Evolutionary conservation across 2,888 invertebrate genomes (phyloP), one percentile per base, ranked within the genome.

Genomic region (Zygaena filipendulae): DNA sequence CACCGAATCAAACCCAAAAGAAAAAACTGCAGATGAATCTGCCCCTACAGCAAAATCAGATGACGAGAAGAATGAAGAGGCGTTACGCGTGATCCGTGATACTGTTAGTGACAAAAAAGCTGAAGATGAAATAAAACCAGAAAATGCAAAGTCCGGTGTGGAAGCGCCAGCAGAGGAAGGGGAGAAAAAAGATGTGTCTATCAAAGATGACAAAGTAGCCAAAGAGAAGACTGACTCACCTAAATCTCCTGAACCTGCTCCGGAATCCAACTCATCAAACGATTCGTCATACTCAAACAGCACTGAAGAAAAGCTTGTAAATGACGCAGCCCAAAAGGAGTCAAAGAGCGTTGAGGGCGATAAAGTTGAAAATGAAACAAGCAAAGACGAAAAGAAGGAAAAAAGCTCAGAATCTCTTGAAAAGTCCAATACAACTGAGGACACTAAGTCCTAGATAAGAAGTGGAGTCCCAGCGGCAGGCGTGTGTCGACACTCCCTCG

Each of bases 401-500:
- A 44, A 43, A 2, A 52, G 49, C 29, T 40, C 23, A 32, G 52
- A 61, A 37, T 59, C 60, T n/a, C 59, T 64, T 18, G 59, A 63
- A 32, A 63, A 66, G 40, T 56, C 45, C 24, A 58, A 64, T 33
- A 55, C 56, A 33, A 30, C 44, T 22, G 52, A 49, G 31, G 52
- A 46, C 39, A 43, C 52, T 42, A 58, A 57, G 52, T 59, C 54
- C 59, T 71, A 69, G 59, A 59, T 58, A 48, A 55, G 42, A 46
- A 45, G 48, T 45, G 44, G 56, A 47, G 55, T 40, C 41, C 30
- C 27, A 56, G 75, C 72, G 68, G 71, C 57, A 66, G 63, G 59
- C 74, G 70, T 70, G 75, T 67, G 74, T 79, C 79, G 72, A 75
- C 72, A 38, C 27, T 38, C 50, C 60, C 75, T 79, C 79, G 79